Evolutionary conservation across 2,888 invertebrate genomes (phyloP).

Genomic region (Eilema sororculum): DNA sequence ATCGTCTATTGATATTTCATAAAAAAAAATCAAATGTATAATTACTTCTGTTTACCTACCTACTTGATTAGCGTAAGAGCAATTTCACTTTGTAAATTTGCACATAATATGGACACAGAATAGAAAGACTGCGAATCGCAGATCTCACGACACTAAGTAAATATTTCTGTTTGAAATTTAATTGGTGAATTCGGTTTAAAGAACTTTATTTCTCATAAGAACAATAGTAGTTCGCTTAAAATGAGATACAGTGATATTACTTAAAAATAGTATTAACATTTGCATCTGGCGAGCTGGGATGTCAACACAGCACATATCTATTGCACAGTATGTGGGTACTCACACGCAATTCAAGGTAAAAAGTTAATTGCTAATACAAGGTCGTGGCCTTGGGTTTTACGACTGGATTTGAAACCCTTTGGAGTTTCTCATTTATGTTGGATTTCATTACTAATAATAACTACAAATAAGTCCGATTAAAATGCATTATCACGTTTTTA

Average conservation of each 20-base stretch:
- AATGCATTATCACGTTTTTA: not conserved
- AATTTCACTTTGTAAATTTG: not conserved
- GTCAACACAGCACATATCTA: too few relatives aligned
- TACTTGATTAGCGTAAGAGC: not conserved
- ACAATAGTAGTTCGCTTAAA: too few relatives aligned
- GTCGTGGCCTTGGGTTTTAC: not conserved
- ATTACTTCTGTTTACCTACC: too few relatives aligned
- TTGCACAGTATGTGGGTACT: too few relatives aligned
- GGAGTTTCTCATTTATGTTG: not conserved
- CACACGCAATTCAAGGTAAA: too few relatives aligned
- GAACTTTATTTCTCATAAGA: too few relatives aligned
- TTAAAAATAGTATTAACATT: too few relatives aligned
- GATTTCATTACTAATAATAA: not conserved
- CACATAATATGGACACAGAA: not conserved
- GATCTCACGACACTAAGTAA: not conserved
- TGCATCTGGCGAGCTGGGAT: too few relatives aligned
- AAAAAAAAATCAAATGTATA: too few relatives aligned
- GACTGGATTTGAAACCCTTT: not conserved
- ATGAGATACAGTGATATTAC: too few relatives aligned
- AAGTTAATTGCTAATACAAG: not conserved
- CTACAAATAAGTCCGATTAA: not conserved
- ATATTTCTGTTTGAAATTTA: not conserved
- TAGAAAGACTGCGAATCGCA: not conserved
- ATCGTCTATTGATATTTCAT: too few relatives aligned
- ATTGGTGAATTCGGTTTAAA: not conserved